Evolutionary conservation across 2,888 invertebrate species (phyloP), one percentile per base, ranked within the genome.

Genomic region (Mimachlamys varia): DNA sequence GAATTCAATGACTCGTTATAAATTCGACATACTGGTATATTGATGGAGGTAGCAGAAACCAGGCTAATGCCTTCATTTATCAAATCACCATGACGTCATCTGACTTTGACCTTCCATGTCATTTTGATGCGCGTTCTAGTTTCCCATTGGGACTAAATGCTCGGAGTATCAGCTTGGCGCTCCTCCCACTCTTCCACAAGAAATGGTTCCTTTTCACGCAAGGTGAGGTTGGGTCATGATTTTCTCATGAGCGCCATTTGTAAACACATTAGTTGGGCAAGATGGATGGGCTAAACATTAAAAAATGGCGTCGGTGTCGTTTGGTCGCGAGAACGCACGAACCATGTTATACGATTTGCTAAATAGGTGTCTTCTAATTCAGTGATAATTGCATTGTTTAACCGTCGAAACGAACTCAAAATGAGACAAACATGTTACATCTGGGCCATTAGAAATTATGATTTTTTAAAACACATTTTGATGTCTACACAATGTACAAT

Each of bases 141-240:
- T 76, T 33, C 27, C 76, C 76, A 76, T 33, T 1, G 76, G 76
- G 76, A 76, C 76, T 12, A 76, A 76, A 27, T 19, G 62, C 27
- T 76, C 76, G 27, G 76, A 0, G 27, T 76, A 27, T 76, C 33
- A 33, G 76, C 3, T 76, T 12, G 33, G 27, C 27, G 33, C 0
- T 76, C 76, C 76, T 33, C 76, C 76, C 76, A 76, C 76, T 76
- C 27, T 10, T 33, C 15, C 12, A 15, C 27, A 33, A 22, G 76
- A 76, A 76, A 76, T 76, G 76, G 62, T 22, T n/a, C 22, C 62
- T 22, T 62, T 62, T 76, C 76, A 76, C 27, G 76, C 76, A 22
- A 76, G 33, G 62, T n/a, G 22, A 62, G 62, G n/a, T 22, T 22
- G 22, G 33, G 76, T 76, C 76, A 33, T 76, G 33, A 27, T 76